phyloP scores from a whole-genome alignment of 2,113 vertebrate species.

The Halichoerus grypus region DNA sequence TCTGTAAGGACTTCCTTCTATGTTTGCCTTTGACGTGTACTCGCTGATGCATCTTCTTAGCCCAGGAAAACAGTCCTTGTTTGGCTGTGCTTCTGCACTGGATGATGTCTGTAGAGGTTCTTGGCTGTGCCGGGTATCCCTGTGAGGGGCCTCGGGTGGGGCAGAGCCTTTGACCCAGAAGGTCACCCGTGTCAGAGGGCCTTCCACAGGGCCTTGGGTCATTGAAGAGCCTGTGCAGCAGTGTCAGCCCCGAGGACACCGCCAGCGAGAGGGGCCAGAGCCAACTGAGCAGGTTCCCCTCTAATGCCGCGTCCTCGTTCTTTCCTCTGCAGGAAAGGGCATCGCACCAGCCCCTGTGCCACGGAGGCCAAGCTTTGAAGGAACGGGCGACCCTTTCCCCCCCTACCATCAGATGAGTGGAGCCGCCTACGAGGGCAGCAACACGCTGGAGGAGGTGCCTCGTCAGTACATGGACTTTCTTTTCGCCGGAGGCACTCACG shows the following conservation, averaged over 20 bases:
- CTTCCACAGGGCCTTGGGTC: background rate
- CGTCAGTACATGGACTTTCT: constrained; percentile 95
- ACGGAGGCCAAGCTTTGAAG: constrained; percentile 93
- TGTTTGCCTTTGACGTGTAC: background rate
- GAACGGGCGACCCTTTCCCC: constrained; percentile 91
- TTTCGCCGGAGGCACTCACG: constrained; percentile 90
- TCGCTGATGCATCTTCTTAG: background rate
- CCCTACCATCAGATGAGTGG: constrained; percentile 93
- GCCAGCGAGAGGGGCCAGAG: background rate
- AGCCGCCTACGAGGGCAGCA: constrained; percentile 91
- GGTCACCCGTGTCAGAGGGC: background rate
- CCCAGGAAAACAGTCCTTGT: background rate
- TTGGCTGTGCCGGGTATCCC: background rate
- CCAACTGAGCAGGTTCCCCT: background rate
- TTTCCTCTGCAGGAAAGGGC: constrained; percentile 90
- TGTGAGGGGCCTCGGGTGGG: background rate
- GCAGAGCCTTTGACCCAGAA: background rate
- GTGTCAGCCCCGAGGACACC: accelerated
- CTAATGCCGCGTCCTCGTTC: constrained; percentile 26
- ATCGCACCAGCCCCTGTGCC: constrained; percentile 91
- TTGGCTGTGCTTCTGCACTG: background rate
- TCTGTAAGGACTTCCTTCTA: too few species aligned
- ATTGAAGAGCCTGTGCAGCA: background rate
- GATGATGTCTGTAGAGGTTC: too few species aligned
- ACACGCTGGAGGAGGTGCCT: constrained; percentile 90